Base-by-base conservation (phyloP, 2,888 invertebrate genomes). In the Celastrina argiolus region DNA sequence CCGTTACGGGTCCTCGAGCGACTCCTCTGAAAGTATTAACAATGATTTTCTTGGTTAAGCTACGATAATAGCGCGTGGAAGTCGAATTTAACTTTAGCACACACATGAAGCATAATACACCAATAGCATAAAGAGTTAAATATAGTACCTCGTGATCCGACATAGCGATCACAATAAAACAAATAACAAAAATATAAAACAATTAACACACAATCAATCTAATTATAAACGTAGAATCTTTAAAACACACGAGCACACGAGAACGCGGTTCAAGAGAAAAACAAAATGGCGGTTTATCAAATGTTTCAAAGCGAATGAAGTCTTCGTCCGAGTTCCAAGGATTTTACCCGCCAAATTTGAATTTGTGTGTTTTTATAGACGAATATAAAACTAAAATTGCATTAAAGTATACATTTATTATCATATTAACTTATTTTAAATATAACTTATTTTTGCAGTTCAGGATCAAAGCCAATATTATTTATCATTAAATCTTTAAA, bases 141-240 rank as follows among this genome's bases (percentile, higher is more conserved):
- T 80, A 81, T 81, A 86, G 81, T 86, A 91, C 91, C 90, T 91
- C 91, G 81, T 89, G 84, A 82, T 91, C 91, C 72, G 91, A 91
- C 91, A 91, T 91, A 73, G 76, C 78, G 81, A 73, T 69, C 76
- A 70, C 75, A 74, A 73, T 73, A 75, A 78, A 77, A 73, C 72
- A 76, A 76, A 75, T 73, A 76, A 74, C 70, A 75, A 77, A 79
- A 76, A 75, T 74, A 78, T 82, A 31, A 66, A 76, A 73, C 72
- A 76, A 81, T 76, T 75, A 78, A 81, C 77, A 78, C 76, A 72
- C 75, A 78, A 80, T 77, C 75, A 80, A 78, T 83, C 86, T 88
- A 88, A 80, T 80, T 79, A 73, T 83, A 82, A 71, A 76, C 72
- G 68, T 68, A 76, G 73, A 76, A 72, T 68, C 67, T 41, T 74